Percentiles rank a stretch among this genome's conserved stretches.
phyloP scores from a whole-genome alignment of 2,888 invertebrate species.

The Paralinhomoeus sp. region DNA sequence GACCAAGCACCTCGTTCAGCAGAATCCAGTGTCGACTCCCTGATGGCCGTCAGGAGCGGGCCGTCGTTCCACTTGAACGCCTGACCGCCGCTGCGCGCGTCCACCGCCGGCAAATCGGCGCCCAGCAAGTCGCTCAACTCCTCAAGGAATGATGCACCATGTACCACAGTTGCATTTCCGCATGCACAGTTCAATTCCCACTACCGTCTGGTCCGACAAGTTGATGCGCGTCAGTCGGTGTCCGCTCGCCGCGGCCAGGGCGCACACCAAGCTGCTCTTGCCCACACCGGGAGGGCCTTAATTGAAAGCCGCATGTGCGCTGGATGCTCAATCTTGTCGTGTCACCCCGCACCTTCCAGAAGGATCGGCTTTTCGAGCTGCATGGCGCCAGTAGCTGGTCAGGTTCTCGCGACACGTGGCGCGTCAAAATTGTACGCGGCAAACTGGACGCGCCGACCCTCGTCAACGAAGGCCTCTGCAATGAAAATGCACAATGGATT shows the following conservation, averaged over 20 bases:
- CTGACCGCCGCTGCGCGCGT: constrained; percentile 40
- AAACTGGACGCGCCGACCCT: too few species aligned
- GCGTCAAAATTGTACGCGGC: constrained; percentile 19
- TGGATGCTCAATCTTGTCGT: too few species aligned
- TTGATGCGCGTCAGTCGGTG: constrained; percentile 72
- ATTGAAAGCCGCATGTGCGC: constrained; percentile 20
- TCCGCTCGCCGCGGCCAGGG: constrained; percentile 59
- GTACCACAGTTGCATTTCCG: too few species aligned
- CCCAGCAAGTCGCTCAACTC: constrained; percentile 94
- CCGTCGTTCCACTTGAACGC: constrained; percentile 94
- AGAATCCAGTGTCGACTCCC: constrained; percentile 83
- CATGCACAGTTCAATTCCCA: too few species aligned
- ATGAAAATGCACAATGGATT: too few species aligned
- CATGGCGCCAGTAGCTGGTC: constrained; percentile 57
- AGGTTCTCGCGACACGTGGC: constrained; percentile 43
- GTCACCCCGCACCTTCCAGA: constrained; percentile 43
- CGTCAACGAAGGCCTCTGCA: too few species aligned
- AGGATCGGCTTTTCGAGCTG: constrained; percentile 57
- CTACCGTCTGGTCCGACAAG: constrained; percentile 87
- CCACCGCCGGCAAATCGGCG: constrained; percentile 80
- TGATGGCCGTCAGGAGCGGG: constrained; percentile 69
- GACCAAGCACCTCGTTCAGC: constrained; percentile 65
- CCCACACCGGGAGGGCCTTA: constrained; percentile 72
- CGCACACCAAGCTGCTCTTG: constrained; percentile 78
- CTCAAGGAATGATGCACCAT: constrained; percentile 32